Evolutionary conservation across 2,888 invertebrate species (phyloP), one percentile per base, ranked within the genome.

Genomic region (Conistra vaccinii): DNA sequence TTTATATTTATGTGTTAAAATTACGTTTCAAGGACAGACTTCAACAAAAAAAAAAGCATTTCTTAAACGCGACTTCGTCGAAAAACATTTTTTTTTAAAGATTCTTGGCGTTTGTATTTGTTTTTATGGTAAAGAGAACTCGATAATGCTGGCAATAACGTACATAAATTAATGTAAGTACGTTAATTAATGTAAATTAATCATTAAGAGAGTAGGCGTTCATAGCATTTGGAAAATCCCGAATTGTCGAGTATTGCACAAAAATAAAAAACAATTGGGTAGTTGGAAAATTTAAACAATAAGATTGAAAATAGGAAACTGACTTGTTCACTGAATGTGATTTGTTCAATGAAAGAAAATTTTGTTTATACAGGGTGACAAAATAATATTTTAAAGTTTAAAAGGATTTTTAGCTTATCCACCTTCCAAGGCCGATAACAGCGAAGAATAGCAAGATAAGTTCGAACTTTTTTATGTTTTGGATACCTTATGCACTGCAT

Each of bases 171-270:
- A 73, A 12, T 17, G 35, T 73, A 23, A 26, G n/a, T 3, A 3
- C 32, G 6, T 35, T 35, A 32, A 61, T 26, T 14, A 62, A 12
- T 23, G 35, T 74, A n/a, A 26, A 75, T 75, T 20, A 29, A 6
- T n/a, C 1, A 60, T 32, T 57, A 32, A 14, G 9, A 69, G 20
- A 23, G 32, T 35, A n/a, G 45, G 42, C 45, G 23, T 57, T 60
- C 3, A 20, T 20, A 35, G 42, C 10, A 26, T 14, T 76, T 42
- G 32, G 65, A 42, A 51, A 75, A 76, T 42, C 12, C 39, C 17
- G 3, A 39, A 65, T 76, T 51, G 3, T 42, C n/a, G 35, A 23
- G 3, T 26, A 70, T n/a, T 42, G 12, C 20, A 9, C 12, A 62
- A n/a, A n/a, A n/a, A n/a, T 35, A 62, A 45, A 23, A 42, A 73